Evolutionary conservation across 2,797 vertebrate genomes (phyloP).

Genomic region (Uromys caudimaculatus): DNA sequence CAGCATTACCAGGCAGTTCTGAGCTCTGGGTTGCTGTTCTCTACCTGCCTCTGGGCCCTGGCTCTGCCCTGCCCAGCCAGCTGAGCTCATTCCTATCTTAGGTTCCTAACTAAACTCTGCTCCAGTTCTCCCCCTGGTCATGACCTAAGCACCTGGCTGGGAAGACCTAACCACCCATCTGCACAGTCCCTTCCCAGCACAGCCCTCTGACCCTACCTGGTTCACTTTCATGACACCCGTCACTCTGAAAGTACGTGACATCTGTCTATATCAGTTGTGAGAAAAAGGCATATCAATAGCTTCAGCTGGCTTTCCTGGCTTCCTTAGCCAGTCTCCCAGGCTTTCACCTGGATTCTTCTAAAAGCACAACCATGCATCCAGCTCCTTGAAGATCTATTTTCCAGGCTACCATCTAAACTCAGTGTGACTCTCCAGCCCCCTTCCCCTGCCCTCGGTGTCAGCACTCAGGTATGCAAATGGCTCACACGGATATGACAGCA

Average conservation of each 20-base stretch:
- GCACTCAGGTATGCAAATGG: no score
- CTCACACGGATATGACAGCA: no score
- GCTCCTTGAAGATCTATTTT: neutral
- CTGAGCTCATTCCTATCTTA: neutral
- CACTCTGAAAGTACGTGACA: neutral
- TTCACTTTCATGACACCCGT: neutral
- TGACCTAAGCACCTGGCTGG: neutral
- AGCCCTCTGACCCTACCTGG: neutral
- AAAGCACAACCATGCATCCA: neutral
- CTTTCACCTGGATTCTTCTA: neutral
- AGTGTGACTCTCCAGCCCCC: neutral
- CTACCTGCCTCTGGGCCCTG: neutral
- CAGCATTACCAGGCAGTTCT: neutral
- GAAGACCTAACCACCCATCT: neutral
- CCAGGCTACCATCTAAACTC: neutral
- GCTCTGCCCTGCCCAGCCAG: neutral
- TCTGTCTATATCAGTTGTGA: neutral
- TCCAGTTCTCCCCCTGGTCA: neutral
- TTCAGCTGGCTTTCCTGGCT: neutral
- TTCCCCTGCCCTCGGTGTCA: neutral
- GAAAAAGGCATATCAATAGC: accelerated
- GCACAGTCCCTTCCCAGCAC: neutral
- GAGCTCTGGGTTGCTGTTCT: neutral
- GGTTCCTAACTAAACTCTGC: neutral
- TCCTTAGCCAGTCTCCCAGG: neutral